Evolutionary conservation across 2,113 vertebrate species (phyloP), one percentile per base, ranked within the genome.

Genomic region (Nesoenas mayeri): DNA sequence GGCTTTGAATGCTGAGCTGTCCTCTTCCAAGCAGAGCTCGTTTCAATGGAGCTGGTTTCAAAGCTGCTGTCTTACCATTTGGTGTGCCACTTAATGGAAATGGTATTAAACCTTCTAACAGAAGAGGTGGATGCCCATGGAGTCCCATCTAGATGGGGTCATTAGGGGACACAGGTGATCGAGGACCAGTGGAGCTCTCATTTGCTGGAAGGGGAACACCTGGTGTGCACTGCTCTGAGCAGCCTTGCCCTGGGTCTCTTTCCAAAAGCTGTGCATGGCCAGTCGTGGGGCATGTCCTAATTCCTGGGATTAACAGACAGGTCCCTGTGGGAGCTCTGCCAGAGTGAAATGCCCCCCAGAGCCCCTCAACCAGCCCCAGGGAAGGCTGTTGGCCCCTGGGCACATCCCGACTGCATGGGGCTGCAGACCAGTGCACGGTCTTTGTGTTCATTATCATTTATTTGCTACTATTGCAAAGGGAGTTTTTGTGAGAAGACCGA

Each of bases 401-500:
- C 85, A 53, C 42, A 66, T 70, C 86, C 42, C 22, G 72, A 91
- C 94, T 95, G 89, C 81, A 67, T 31, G 79, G 67, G 79, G 91
- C 51, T 26, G 24, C 25, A 9, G 4, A 25, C 51, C 14, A 7
- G 14, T 26, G 26, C 51, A 25, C 8, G 51, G 51, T 28, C 22
- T 67, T 54, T 93, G 74, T 85, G 95, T 91, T 92, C 44, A 18
- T 61, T 86, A 80, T 48, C 47, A 26, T 79, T 96, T 93, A 80
- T 89, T 95, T 92, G 94, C 96, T 89, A 31, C 94, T 91, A 3
- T 80, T 88, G 79, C 32, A 4, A 60, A 94, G 89, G 79, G 77
- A 56, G 42, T 74, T 97, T 92, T 42, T 91, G 29, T 42, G 78
- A 95, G 95, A 94, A 96, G 89, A 56, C 87, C 36, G 73, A 97